Evolutionary conservation across 2,797 vertebrate species (phyloP).

Genomic region (Neopelma chrysocephalum): DNA sequence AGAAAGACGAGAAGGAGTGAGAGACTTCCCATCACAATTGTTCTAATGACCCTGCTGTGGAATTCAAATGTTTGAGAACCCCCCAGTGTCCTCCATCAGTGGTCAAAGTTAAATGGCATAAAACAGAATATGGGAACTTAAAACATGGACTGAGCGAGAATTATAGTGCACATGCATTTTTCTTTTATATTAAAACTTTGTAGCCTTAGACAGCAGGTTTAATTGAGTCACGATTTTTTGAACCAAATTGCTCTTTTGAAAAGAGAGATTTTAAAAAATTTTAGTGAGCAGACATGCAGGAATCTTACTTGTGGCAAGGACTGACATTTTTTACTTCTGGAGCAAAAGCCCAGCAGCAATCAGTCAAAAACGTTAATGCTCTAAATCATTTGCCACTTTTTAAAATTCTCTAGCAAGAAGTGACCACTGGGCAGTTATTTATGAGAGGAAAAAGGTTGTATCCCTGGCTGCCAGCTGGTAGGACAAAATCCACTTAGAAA

Average conservation of each 20-base stretch:
- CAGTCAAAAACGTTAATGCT: neutral
- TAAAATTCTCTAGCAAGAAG: neutral
- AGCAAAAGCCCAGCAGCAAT: neutral
- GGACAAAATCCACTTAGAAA: neutral
- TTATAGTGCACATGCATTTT: neutral
- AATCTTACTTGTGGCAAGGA: neutral
- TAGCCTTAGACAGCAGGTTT: neutral
- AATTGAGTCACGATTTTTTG: fast-evolving
- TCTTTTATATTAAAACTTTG: neutral
- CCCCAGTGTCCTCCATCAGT: neutral
- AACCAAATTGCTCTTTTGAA: neutral
- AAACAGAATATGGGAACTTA: neutral
- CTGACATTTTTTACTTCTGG: neutral
- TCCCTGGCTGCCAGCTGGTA: neutral
- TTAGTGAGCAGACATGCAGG: neutral
- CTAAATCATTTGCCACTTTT: neutral
- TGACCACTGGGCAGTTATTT: neutral
- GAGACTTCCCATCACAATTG: neutral
- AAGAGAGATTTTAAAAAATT: neutral
- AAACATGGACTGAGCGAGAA: neutral
- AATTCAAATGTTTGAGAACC: neutral
- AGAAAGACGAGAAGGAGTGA: neutral
- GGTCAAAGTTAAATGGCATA: neutral
- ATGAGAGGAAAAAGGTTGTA: neutral
- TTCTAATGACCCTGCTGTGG: neutral